Evolutionary conservation across 1,140 invertebrate genomes (phyloP).

Genomic region (Akabosia matsudoensis): DNA sequence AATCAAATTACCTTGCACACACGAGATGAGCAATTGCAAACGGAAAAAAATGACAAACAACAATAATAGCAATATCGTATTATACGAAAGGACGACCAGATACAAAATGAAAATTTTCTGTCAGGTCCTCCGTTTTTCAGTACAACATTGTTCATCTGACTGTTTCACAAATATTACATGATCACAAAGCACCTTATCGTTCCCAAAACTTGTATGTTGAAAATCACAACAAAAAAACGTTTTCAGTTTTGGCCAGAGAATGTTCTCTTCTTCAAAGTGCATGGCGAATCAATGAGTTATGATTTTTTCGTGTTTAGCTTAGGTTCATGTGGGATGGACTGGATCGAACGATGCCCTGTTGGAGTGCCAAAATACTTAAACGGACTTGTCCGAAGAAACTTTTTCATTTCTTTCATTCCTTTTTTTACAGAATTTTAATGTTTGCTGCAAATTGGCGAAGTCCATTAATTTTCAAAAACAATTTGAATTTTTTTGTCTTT

Average conservation of each 20-base stretch:
- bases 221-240: not conserved
- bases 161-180: too few species aligned
- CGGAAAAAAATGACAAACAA: not conserved
- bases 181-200: too few species aligned
- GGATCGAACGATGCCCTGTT: conserved; percentile 20
- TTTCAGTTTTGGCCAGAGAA: not conserved
- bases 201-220: too few species aligned
- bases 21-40: not conserved
- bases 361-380: too few species aligned
- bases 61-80: not conserved
- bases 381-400: too few species aligned
- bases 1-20: not conserved
- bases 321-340: conserved; percentile 23
- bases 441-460: not conserved
- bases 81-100: not conserved
- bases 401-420: too few species aligned
- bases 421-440: too few species aligned
- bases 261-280: too few species aligned
- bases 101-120: not conserved
- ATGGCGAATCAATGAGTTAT: conserved; percentile 40
- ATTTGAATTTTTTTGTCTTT: not conserved
- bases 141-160: too few species aligned
- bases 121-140: not conserved
- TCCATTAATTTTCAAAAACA: not conserved
- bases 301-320: conserved; percentile 39